Evolutionary conservation across 2,113 vertebrate genomes (phyloP), one percentile per base, ranked within the genome.

Genomic region (Nerophis ophidion): DNA sequence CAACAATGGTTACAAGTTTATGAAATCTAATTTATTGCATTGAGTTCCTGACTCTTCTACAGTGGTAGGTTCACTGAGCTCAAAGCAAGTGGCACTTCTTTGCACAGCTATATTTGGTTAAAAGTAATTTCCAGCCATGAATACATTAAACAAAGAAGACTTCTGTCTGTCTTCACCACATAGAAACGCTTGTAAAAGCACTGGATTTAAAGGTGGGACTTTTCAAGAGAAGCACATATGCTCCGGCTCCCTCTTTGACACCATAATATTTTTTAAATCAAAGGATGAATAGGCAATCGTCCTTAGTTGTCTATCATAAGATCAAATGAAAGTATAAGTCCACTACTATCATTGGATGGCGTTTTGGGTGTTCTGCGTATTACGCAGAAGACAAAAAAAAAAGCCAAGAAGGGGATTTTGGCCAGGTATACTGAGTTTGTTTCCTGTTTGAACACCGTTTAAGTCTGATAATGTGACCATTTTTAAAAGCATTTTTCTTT

Each of bases 161-260:
- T 63, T 66, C 73, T 84, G 75, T 86, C 58, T 75, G 75, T 87
- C 64, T 76, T 57, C 58, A 33, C 74, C 60, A 77, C 75, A 74
- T 82, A 44, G 75, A 77, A 66, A 60, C 59, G 60, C 65, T 56
- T 71, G 63, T 48, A 63, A 68, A 81, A 79, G 73, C 64, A 55
- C 57, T 70, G 66, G 66, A 71, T 58, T 19, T 34, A 50, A 67
- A 55, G 35, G 68, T 64, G 38, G 57, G 44, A 53, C 56, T 12
- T 33, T 62, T 63, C 26, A 61, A 48, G 6, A 75, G 65, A 67
- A 55, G 48, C n/a, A 56, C 44, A 61, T 34, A 26, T 26, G 35
- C 48, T 57, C 16, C 58, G 47, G 71, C 60, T 50, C 48, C 7
- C 61, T 51, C 48, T 6, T 50, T 51, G 19, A 53, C 5, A 14